phyloP scores from a whole-genome alignment of 2,113 vertebrate genomes.

The Danionella cerebrum region DNA sequence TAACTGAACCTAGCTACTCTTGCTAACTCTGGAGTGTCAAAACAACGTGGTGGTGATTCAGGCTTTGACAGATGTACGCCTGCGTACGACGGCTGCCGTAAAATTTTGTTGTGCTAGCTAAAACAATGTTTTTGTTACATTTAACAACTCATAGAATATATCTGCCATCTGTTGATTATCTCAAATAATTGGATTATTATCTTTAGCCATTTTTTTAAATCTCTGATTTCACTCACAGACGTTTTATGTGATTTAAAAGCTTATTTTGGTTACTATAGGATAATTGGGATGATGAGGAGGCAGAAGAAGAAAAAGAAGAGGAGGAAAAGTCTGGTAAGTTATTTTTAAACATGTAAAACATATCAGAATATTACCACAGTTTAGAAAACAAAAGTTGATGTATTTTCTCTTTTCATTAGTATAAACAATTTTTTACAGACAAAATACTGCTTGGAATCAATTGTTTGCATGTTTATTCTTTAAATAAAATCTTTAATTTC shows the following conservation, averaged over 20 bases:
- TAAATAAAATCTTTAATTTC: no score
- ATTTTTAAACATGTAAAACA: no score
- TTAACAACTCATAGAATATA: neutral
- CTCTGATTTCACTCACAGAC: no score
- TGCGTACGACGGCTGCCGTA: neutral
- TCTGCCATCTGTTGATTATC: neutral
- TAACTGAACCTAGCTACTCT: neutral
- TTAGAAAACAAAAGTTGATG: no score
- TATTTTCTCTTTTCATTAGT: no score
- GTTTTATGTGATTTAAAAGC: neutral
- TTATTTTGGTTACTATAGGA: constrained; percentile 63
- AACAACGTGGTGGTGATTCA: neutral
- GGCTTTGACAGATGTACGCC: neutral
- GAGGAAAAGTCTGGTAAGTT: constrained; percentile 65
- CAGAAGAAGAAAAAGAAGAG: constrained; percentile 62
- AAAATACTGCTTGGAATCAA: no score
- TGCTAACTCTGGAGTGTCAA: neutral
- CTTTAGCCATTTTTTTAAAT: no score
- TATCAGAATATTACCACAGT: no score
- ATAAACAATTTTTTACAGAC: no score
- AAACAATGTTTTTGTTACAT: neutral
- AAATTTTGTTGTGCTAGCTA: no score
- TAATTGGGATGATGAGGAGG: constrained; percentile 94
- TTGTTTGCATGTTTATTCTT: no score
- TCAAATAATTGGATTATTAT: neutral